Base-by-base conservation (phyloP, 2,113 vertebrate genomes). In the Rhinogobius similis region DNA sequence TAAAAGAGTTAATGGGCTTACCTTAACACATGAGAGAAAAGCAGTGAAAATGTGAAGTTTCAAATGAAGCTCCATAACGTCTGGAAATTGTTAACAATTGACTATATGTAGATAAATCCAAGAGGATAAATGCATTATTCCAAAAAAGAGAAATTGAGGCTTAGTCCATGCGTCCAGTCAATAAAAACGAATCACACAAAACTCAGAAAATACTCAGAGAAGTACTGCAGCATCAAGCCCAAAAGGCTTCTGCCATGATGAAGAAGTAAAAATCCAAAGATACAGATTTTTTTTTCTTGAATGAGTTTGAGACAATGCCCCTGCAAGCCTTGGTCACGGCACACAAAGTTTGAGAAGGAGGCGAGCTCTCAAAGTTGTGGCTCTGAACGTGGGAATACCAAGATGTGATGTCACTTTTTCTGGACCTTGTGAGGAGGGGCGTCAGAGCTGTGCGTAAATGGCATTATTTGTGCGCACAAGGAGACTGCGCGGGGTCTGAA, bases 11-110 rank as follows among this genome's bases (percentile, higher is more conserved):
- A 9, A 50, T 9, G 6, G 0, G 3, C 82, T 82, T 94, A 99
- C 97, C 97, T 97, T 95, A 2, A 93, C 75, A 26, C 93, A 89
- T 65, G 93, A 80, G 84, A 96, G 80, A 84, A 95, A 88, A 44
- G 83, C 73, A 62, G 82, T 87, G 18, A 93, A 65, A 65, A 91
- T 41, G 20, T 89, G 73, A 70, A 92, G 77, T 73, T 50, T 73
- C 69, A 86, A 88, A 55, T 70, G 67, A 70, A 92, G 82, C 68
- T 86, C 90, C 92, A 93, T 93, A 36, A 67, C 68, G 85, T 63
- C 68, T 38, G 20, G 16, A 68, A 75, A 75, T 48, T 55, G 14
- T 44, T 63, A 39, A n/a, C 62, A 41, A 21, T 16, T 13, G 10
- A 69, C 14, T 43, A 66, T 46, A 74, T 43, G 32, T 78, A 75